These are phyloP conservation scores for Drosophila fungiperda DNA, from an alignment of 2,888 invertebrate genomes.

Conservation along the genomic window DNA sequence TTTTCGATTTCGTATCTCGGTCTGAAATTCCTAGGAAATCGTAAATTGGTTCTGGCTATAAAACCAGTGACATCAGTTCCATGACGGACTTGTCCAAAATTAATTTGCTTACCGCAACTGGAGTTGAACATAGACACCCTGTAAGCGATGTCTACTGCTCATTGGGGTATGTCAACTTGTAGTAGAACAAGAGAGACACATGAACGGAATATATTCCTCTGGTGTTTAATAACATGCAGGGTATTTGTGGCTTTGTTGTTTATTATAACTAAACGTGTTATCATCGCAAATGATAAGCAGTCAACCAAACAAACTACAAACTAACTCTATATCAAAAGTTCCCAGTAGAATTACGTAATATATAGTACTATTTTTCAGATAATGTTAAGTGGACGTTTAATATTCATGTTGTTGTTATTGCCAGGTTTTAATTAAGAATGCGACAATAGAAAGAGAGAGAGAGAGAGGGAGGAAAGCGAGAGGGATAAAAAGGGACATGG, in stretches of 20 bases:
- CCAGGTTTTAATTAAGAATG: constrained; percentile 6
- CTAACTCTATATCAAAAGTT: constrained; percentile 22
- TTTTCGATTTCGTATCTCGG: constrained; percentile 23
- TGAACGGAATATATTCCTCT: neutral
- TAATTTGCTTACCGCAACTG: constrained; percentile 39
- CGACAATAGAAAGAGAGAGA: neutral
- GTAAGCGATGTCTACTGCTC: neutral
- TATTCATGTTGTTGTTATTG: neutral
- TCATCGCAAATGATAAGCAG: constrained; percentile 44
- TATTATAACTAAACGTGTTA: constrained; percentile 43
- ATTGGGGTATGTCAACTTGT: neutral
- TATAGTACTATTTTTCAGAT: constrained; percentile 18
- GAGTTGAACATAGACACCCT: constrained; percentile 14
- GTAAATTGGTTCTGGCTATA: constrained; percentile 5
- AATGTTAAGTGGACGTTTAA: constrained; percentile 28
- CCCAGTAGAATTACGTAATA: constrained; percentile 34
- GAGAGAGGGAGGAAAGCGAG: neutral
- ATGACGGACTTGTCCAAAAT: constrained; percentile 58
- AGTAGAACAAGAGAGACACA: neutral
- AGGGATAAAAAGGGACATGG: neutral
- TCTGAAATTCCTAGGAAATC: constrained; percentile 30
- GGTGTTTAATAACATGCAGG: constrained; percentile 8
- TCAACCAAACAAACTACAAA: constrained; percentile 30
- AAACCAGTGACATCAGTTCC: constrained; percentile 44
- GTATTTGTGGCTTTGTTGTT: constrained; percentile 33